Percentiles rank a stretch among this genome's conserved stretches.
phyloP scores from a whole-genome alignment of 1,140 invertebrate genomes.

The Scaptomyza graminum region DNA sequence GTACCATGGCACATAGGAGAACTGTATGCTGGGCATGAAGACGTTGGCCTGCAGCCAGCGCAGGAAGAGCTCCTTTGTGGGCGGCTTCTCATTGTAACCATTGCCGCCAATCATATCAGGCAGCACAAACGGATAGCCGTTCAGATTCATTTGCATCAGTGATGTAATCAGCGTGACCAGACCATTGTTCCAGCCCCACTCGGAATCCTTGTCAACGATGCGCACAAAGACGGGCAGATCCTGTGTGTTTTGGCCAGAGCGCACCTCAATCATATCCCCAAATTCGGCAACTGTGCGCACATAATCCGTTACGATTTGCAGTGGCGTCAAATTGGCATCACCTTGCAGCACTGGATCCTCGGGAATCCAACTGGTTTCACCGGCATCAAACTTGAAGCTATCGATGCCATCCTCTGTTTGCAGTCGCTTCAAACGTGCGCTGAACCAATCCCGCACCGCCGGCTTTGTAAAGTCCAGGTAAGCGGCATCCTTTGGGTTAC shows the following conservation, averaged over 20 bases:
- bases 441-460: constrained; percentile 90
- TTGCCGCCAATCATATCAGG: constrained; percentile 98
- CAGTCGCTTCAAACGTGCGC: constrained; percentile 86
- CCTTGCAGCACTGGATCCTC: constrained; percentile 85
- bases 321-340: constrained; percentile 85
- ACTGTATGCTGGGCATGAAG: constrained; percentile 95
- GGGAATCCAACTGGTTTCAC: constrained; percentile 89
- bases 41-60: constrained; percentile 94
- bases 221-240: constrained; percentile 92
- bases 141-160: constrained; percentile 90
- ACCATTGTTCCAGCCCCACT: constrained; percentile 92
- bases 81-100: constrained; percentile 87
- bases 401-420: constrained; percentile 88
- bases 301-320: constrained; percentile 87
- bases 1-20: constrained; percentile 94
- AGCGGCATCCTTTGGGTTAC: constrained; percentile 85
- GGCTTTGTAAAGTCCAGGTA: constrained; percentile 92
- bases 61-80: constrained; percentile 92
- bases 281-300: constrained; percentile 87
- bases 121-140: constrained; percentile 93
- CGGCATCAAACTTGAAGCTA: constrained; percentile 97
- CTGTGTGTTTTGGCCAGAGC: constrained; percentile 88
- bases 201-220: constrained; percentile 94
- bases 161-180: constrained; percentile 91
- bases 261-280: constrained; percentile 89